Conservation (phyloP, 2,888 invertebrate species). For the Galerucella pusilla region DNA sequence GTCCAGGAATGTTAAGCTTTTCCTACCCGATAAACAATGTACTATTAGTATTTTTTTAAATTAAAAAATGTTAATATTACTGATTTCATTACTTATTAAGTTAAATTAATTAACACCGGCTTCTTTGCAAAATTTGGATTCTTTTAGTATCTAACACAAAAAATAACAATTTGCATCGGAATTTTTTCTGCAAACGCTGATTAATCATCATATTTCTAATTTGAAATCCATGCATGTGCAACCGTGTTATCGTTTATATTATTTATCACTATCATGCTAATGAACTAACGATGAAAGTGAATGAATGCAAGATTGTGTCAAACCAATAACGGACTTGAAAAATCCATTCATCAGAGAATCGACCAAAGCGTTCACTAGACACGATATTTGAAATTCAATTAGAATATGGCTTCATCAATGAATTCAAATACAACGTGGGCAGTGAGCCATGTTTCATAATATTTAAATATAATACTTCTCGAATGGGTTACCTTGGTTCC, state of each 20-base stretch:
- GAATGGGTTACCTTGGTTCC: constrained; percentile 25
- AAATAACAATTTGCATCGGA: neutral
- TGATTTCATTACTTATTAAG: too few relatives aligned
- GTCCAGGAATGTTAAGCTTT: too few relatives aligned
- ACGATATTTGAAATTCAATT: constrained; percentile 51
- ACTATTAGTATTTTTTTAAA: too few relatives aligned
- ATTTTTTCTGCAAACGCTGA: neutral
- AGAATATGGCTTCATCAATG: constrained; percentile 61
- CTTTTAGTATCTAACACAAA: too few relatives aligned
- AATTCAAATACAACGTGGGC: constrained; percentile 52
- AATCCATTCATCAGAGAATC: constrained; percentile 59
- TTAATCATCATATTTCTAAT: neutral
- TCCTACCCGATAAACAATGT: too few relatives aligned
- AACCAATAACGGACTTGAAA: constrained; percentile 48
- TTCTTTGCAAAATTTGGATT: too few relatives aligned
- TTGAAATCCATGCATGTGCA: constrained; percentile 15
- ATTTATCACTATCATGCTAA: constrained; percentile 11
- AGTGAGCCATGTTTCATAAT: constrained; percentile 48
- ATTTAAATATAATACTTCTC: constrained; percentile 40
- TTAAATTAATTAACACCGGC: too few relatives aligned
- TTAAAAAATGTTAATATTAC: too few relatives aligned
- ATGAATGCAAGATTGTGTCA: constrained; percentile 42
- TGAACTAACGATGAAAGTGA: constrained; percentile 29
- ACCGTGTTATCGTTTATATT: constrained; percentile 6
- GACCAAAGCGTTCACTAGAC: constrained; percentile 57